These are phyloP conservation scores for cattle (Bos taurus) DNA, from an alignment of 2,113 vertebrate genomes.

Conservation along the genomic window ARS-UCD2.0 NC_037347.1:12243001-12243500, in stretches of 20 bases:
- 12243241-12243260: background rate
- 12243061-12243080: background rate
- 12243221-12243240: background rate
- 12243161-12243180: background rate
- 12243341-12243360: background rate
- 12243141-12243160: background rate
- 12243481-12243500: background rate
- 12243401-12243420: background rate
- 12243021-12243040: background rate
- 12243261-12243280: background rate
- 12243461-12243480: background rate
- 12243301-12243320: background rate
- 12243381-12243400: background rate
- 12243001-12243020: background rate
- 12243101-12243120: background rate
- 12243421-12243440: background rate
- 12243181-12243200: background rate
- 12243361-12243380: background rate
- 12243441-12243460: background rate
- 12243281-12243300: background rate
- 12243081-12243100: background rate
- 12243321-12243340: background rate
- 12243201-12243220: background rate
- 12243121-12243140: background rate
- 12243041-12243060: background rate